These are phyloP conservation scores for Clavelina lepadiformis DNA, from an alignment of 23 tunicate genomes.

Conservation along the genomic window DNA sequence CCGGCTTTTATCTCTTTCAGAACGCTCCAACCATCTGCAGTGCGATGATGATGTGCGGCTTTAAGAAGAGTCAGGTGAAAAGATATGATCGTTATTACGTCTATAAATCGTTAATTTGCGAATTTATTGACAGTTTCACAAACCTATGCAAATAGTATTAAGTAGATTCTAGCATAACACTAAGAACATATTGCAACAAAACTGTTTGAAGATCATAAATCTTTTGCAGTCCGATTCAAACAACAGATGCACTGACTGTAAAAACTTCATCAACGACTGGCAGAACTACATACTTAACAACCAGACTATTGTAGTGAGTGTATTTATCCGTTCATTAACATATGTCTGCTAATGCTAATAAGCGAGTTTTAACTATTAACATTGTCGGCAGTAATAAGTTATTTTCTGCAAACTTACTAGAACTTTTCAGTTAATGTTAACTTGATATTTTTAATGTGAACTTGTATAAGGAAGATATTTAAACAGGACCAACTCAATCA, in stretches of 20 bases:
- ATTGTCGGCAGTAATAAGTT: too few species aligned
- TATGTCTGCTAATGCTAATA: too few species aligned
- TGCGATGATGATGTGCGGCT: conserved; percentile 46
- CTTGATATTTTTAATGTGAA: too few species aligned
- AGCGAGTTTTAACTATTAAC: too few species aligned
- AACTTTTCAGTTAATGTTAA: too few species aligned
- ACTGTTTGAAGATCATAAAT: too few species aligned
- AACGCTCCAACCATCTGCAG: conserved; percentile 31
- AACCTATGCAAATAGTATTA: neutral
- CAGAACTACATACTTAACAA: conserved; percentile 30
- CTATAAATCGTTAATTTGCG: neutral
- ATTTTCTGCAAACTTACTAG: too few species aligned
- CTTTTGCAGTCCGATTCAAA: neutral
- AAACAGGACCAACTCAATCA: too few species aligned
- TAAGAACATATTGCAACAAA: too few species aligned
- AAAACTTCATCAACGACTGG: conserved; percentile 58
- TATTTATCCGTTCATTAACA: too few species aligned
- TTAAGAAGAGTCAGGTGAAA: conserved; percentile 6
- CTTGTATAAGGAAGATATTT: too few species aligned
- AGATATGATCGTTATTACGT: neutral
- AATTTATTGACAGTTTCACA: neutral
- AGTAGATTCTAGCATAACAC: too few species aligned
- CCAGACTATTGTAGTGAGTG: conserved; percentile 31
- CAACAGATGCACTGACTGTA: conserved; percentile 58
- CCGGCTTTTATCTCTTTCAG: conserved; percentile 26